Evolutionary conservation across 2,888 invertebrate genomes (phyloP), one percentile per base, ranked within the genome.

Genomic region (Mythimna impura): DNA sequence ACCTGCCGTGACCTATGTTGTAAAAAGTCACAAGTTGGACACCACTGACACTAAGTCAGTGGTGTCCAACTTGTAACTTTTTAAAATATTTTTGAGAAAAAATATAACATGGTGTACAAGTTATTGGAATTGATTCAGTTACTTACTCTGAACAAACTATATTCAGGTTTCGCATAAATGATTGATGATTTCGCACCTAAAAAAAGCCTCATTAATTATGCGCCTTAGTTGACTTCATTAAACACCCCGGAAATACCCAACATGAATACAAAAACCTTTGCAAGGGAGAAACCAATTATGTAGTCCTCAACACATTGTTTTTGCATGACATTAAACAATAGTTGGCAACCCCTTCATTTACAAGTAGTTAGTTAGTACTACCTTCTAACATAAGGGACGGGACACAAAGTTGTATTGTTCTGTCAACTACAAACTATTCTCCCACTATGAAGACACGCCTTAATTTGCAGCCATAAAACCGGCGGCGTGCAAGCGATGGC

Each of bases 381-480:
- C 65, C 25, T 52, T 47, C 43, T 2, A 66, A 55, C 81, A 60
- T 43, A 68, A 81, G 66, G 82, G 50, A 14, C 10, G 60, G 22
- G 22, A 22, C n/a, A 77, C 61, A 70, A 82, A 78, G 66, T 70
- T 61, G 36, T 58, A 72, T 69, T 82, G 64, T 69, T 64, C 57
- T 81, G 82, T 73, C 78, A 65, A 62, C 73, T 73, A 50, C 78
- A 78, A 73, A 80, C 69, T 61, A 22, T 81, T 58, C 22, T 30
- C 64, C 22, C 34, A 57, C 61, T 34, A 57, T 80, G 50, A 8
- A 66, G 52, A 58, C 40, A 34, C 30, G 65, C 40, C 54, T 60
- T 70, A 66, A 8, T 34, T n/a, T 52, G 50, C 8, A 8, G 50
- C 50, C 9, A 52, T n/a, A 6, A n/a, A 52, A 50, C 8, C 0